phyloP scores from a whole-genome alignment of 1,140 invertebrate species.

The Diorhabda carinulata region DNA sequence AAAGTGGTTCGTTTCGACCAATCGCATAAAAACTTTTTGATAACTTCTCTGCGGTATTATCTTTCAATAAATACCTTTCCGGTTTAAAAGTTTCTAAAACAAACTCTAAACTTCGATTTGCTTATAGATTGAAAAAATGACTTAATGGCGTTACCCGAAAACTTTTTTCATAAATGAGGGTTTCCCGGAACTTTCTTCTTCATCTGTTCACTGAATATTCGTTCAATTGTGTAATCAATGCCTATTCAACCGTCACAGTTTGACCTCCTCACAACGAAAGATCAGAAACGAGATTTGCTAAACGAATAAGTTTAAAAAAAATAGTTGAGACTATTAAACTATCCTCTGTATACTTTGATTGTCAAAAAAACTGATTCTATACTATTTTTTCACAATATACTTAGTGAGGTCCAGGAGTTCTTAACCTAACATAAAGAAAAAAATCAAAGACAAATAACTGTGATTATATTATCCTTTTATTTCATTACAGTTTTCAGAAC shows the following conservation, averaged over 20 bases:
- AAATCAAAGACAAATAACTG: too few relatives aligned
- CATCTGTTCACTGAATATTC: constrained; percentile 2
- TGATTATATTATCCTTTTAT: too few relatives aligned
- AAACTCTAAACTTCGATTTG: constrained; percentile 2
- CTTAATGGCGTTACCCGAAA: neutral
- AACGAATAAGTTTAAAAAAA: too few relatives aligned
- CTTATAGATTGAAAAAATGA: neutral
- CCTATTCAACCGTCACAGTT: neutral
- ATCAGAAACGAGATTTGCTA: too few relatives aligned
- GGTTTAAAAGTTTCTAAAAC: neutral
- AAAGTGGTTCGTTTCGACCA: neutral
- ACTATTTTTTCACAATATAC: too few relatives aligned
- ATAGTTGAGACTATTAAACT: too few relatives aligned
- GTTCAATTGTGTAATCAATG: constrained; percentile 2
- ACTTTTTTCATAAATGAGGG: constrained; percentile 1
- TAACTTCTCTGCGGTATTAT: neutral
- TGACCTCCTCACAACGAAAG: neutral
- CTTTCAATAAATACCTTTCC: neutral
- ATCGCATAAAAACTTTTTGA: neutral
- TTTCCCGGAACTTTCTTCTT: neutral
- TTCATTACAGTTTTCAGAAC: too few relatives aligned
- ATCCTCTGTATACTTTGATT: too few relatives aligned
- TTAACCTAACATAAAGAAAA: too few relatives aligned
- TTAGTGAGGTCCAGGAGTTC: too few relatives aligned
- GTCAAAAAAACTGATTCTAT: too few relatives aligned